Conservation (phyloP, 2,113 vertebrate species). For the Leiothrix lutea region DNA sequence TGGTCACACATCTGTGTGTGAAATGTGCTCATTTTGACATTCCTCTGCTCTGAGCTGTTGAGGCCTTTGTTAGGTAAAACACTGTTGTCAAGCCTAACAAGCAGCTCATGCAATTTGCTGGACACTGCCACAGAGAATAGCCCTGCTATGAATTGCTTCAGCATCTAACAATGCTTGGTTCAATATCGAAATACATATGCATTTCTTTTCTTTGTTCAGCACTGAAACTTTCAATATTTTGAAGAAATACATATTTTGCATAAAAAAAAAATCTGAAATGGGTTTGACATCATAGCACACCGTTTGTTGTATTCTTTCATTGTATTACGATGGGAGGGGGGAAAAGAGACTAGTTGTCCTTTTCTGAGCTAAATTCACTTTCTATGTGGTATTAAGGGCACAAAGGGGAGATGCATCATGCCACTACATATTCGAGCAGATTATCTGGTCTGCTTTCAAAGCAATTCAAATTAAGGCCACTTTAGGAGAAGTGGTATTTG, state of each 20-base stretch:
- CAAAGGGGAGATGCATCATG: not conserved
- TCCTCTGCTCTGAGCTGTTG: constrained; percentile 83
- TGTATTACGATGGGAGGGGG: not conserved
- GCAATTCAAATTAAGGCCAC: constrained; percentile 52
- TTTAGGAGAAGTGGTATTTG: constrained; percentile 54
- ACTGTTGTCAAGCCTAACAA: constrained; percentile 90
- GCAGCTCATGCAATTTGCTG: constrained; percentile 78
- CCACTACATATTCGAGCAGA: constrained; percentile 2
- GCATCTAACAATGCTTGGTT: constrained; percentile 57
- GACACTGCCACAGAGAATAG: constrained; percentile 70
- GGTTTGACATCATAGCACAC: not conserved
- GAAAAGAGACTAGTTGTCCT: not conserved
- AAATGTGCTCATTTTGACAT: constrained; percentile 96
- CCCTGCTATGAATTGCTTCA: constrained; percentile 59
- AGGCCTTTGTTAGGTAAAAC: constrained; percentile 89
- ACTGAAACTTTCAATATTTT: constrained; percentile 21
- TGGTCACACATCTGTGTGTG: constrained; percentile 96
- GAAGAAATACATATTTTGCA: constrained; percentile 28
- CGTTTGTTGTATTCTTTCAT: constrained; percentile 37
- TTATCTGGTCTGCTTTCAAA: constrained; percentile 40
- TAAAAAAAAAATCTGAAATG: not conserved
- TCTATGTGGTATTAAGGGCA: constrained; percentile 33
- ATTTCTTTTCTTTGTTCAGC: constrained; percentile 48
- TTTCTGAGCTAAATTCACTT: constrained; percentile 61
- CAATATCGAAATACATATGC: constrained; percentile 61